These are phyloP conservation scores for Euzetes globulus DNA, from an alignment of 2,888 invertebrate genomes.

Conservation along the genomic window DNA sequence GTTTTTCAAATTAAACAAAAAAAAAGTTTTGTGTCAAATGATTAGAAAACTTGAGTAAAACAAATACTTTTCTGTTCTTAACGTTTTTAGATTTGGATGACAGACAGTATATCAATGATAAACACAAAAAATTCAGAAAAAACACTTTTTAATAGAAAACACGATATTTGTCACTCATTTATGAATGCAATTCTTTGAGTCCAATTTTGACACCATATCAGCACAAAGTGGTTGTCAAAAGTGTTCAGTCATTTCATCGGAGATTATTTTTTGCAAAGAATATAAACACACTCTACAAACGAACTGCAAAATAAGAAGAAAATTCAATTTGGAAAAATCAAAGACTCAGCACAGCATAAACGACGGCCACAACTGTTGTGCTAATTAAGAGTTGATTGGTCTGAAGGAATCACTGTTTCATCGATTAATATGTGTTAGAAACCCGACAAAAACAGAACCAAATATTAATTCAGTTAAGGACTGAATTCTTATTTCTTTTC, in stretches of 20 bases:
- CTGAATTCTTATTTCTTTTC: background rate
- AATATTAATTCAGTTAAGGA: background rate
- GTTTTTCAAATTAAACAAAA: no score
- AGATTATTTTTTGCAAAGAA: background rate
- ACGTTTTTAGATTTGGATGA: background rate
- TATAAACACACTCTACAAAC: background rate
- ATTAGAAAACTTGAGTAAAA: background rate
- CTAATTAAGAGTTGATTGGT: background rate
- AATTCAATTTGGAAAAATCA: background rate
- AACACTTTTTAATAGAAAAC: background rate
- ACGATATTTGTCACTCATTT: background rate
- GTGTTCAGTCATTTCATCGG: background rate
- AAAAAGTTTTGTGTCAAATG: constrained; percentile 6
- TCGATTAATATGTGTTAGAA: background rate
- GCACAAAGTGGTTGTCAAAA: background rate
- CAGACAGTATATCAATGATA: background rate
- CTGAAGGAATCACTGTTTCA: background rate
- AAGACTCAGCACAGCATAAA: background rate
- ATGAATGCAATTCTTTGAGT: background rate
- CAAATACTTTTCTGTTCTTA: background rate
- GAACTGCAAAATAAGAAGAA: background rate
- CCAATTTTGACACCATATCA: background rate
- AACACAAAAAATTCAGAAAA: background rate
- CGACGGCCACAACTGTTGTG: constrained; percentile 2
- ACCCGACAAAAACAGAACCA: background rate